Conservation (phyloP, 1,140 invertebrate species). For the Copidosoma floridanum region DNA sequence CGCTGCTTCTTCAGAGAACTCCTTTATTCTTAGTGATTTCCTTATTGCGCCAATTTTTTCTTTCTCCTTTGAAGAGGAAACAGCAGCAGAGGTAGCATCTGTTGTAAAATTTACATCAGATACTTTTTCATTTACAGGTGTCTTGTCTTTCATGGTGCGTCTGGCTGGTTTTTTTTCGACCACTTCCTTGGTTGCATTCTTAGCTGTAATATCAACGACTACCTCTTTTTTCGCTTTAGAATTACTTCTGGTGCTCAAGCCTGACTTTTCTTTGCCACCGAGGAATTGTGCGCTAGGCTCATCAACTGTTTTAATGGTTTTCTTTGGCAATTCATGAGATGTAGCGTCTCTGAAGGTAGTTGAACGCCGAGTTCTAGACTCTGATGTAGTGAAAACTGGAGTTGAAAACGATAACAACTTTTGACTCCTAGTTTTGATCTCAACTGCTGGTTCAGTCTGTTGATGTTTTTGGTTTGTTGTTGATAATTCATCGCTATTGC, state of each 20-base stretch:
- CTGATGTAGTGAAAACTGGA: neutral
- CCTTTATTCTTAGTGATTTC: conserved; percentile 20
- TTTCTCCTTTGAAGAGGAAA: neutral
- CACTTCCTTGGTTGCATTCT: neutral
- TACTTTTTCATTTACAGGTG: neutral
- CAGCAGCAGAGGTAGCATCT: no score
- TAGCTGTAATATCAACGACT: no score
- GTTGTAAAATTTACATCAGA: no score
- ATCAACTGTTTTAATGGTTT: neutral
- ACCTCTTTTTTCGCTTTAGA: conserved; percentile 12
- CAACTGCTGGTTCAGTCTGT: neutral
- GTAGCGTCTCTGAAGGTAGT: neutral
- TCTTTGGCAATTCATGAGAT: neutral
- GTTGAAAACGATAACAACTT: neutral
- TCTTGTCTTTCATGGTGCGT: neutral
- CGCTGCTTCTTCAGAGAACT: neutral
- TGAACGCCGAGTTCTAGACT: neutral
- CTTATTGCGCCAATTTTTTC: neutral
- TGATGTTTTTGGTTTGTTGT: no score
- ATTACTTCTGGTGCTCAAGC: neutral
- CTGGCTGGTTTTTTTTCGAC: neutral
- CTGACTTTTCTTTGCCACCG: neutral
- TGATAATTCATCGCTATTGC: no score
- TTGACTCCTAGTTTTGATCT: conserved; percentile 6
- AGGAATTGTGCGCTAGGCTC: neutral